Evolutionary conservation across 2,797 vertebrate genomes (phyloP), one percentile per base, ranked within the genome.

Genomic region (Poecilia gillii): DNA sequence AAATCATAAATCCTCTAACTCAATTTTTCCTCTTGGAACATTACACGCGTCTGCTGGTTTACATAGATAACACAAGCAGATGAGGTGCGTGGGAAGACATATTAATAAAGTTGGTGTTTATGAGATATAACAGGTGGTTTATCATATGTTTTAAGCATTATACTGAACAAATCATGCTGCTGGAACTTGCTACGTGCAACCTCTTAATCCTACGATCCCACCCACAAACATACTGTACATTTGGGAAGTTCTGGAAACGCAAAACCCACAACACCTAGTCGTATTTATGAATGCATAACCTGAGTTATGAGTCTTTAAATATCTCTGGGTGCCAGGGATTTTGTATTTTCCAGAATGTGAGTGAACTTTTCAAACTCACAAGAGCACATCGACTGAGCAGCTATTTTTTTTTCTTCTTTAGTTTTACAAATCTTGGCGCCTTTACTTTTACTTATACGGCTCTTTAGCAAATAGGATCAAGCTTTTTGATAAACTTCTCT

Each of bases 321-420:
- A 14, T 31, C 11, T 14, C 55, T 31, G n/a, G n/a, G 12, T 31
- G 55, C 11, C 11, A 59, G 9, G 25, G n/a, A 55, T 55, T 55
- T 55, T 55, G 51, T n/a, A 25, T 53, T 53, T 53, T 25, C 8
- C 23, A 25, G 23, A 57, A 57, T 31, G 31, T 6, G 5, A 57
- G 41, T 57, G 9, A 45, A 45, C 25, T 33, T 76, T 62, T 49
- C 5, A 78, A 31, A 57, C 51, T 43, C 11, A 1, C 47, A 73
- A 59, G 73, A 41, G 79, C 62, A 62, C 70, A 84, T 74, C 28
- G 75, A 76, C 41, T 76, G 25, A 55, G 74, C 7, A 77, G 79
- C 1, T 18, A 4, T 16, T 49, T 20, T 18, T 18, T 47, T 66
- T 28, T 36, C 72, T 75, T 73, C 72, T 76, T 73, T 23, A 33